Base-by-base conservation (phyloP, 2,888 invertebrate species). In the Drosophila limbata region DNA sequence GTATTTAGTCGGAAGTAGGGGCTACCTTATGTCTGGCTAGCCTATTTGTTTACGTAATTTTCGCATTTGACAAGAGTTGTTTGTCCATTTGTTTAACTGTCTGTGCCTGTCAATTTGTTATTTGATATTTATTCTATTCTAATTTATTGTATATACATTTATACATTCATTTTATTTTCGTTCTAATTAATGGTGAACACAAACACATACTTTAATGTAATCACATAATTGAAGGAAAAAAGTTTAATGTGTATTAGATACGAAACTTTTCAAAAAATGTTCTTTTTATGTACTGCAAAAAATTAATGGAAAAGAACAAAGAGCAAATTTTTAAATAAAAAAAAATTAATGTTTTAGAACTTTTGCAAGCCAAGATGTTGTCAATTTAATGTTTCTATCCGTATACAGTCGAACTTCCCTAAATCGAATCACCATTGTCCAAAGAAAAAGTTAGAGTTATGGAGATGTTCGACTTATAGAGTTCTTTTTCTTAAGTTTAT, bases 21-120 rank as follows among this genome's bases (percentile, higher is more conserved):
- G 13, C 33, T 21, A 57, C 55, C 44, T 21, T 9, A 39, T 25
- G 40, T 44, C 63, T 28, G 11, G 3, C 31, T 50, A 45, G 13
- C 51, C 33, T 31, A 31, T 35, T 25, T 19, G 42, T 59, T 77
- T 75, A 63, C 63, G 60, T 69, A 77, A 72, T 48, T 39, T 66
- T 70, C 59, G 53, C 57, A 66, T 50, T 44, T 50, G 59, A 52
- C 21, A 50, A 48, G 28, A 21, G 25, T 47, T 62, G 47, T 52
- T 63, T 37, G 33, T 21, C 42, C 40, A 1, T 52, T 52, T 64
- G 47, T 71, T 57, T 67, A 61, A 57, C 79, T 67, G 52, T 39
- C 64, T 39, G 73, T 51, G 66, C 44, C 76, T 66, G 60, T 62
- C 81, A 31, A 52, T 59, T 63, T 66, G 80, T 60, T 71, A 65